These are phyloP conservation scores for Phorcus lineatus DNA, from an alignment of 2,888 invertebrate genomes.

Conservation along the genomic window DNA sequence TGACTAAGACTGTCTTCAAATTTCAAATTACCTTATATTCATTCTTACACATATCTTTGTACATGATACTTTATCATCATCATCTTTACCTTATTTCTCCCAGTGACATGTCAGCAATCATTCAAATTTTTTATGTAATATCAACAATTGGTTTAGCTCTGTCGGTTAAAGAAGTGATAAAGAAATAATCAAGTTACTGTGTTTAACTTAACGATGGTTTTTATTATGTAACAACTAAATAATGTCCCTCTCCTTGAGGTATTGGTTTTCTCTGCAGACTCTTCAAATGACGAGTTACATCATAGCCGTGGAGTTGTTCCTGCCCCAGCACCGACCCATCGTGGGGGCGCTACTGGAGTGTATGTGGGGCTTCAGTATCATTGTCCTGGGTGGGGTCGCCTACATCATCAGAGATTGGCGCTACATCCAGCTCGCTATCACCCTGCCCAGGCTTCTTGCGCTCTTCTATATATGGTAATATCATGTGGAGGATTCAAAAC, in stretches of 20 bases:
- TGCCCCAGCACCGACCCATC: conserved; percentile 76
- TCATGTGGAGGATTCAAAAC: neutral
- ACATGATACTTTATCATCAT: too few species aligned
- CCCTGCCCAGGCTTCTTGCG: conserved; percentile 77
- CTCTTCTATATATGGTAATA: conserved; percentile 75
- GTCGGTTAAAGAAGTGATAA: too few species aligned
- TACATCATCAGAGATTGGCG: conserved; percentile 78
- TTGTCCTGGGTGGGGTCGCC: conserved; percentile 76
- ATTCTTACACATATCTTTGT: too few species aligned
- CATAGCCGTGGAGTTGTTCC: conserved; percentile 77
- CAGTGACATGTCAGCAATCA: too few species aligned
- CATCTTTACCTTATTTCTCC: too few species aligned
- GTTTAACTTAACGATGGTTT: too few species aligned
- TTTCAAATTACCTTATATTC: too few species aligned
- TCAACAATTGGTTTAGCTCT: too few species aligned
- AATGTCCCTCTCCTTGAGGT: too few species aligned
- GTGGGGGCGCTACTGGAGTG: conserved; percentile 77
- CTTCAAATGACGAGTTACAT: conserved; percentile 78
- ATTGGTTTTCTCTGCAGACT: conserved; percentile 64
- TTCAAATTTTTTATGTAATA: too few species aligned
- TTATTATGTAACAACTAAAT: too few species aligned
- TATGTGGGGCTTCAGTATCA: conserved; percentile 77
- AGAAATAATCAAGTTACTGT: too few species aligned
- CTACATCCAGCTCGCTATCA: conserved; percentile 77
- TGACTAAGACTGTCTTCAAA: neutral